Percentiles rank a stretch among this genome's conserved stretches.
These are phyloP conservation scores for Amphipoea oculea DNA, from an alignment of 2,888 invertebrate genomes.

Conservation along the genomic window DNA sequence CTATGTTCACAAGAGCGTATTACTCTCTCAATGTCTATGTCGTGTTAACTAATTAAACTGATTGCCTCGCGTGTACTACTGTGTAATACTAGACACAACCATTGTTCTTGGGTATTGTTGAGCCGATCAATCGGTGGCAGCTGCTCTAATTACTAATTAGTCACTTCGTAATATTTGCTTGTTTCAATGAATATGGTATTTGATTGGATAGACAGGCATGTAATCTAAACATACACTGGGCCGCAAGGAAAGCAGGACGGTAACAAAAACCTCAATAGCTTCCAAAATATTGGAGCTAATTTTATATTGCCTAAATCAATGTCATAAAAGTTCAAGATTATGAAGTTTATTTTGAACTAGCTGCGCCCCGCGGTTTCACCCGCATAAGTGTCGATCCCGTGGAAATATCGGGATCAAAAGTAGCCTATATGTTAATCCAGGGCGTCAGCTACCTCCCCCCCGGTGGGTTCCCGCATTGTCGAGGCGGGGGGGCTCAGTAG, in stretches of 20 bases:
- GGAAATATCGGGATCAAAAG: too few relatives aligned
- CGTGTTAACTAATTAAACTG: constrained; percentile 46
- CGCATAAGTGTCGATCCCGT: too few relatives aligned
- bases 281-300: neutral
- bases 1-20: neutral
- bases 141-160: constrained; percentile 38
- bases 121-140: constrained; percentile 41
- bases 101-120: constrained; percentile 28
- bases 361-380: too few relatives aligned
- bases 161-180: constrained; percentile 29
- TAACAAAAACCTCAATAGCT: neutral
- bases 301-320: neutral
- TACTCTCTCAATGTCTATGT: constrained; percentile 8
- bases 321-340: neutral
- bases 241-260: neutral
- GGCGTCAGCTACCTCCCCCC: too few relatives aligned
- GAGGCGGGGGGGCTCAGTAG: too few relatives aligned
- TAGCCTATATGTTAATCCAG: too few relatives aligned
- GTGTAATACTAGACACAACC: neutral
- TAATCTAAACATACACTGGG: neutral
- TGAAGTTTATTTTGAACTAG: neutral
- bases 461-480: too few relatives aligned
- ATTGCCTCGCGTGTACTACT: constrained; percentile 23
- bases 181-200: constrained; percentile 18
- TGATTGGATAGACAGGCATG: neutral